phyloP scores from a whole-genome alignment of 2,797 vertebrate species.

The Crypturellus tataupa region DNA sequence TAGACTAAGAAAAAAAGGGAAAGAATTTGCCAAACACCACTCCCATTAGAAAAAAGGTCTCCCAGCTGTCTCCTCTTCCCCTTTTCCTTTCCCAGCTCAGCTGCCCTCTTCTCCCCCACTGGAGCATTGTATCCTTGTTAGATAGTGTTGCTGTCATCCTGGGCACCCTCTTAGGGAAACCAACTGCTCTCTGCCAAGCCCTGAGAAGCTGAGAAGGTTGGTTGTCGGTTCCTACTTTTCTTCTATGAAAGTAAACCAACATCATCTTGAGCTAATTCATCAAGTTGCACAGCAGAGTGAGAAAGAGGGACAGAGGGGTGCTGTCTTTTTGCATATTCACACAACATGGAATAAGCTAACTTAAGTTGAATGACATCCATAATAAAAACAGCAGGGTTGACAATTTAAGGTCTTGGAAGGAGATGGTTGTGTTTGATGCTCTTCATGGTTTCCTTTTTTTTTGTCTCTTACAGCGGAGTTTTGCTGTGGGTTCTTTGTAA shows the following conservation, averaged over 20 bases:
- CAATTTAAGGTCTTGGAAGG: not conserved
- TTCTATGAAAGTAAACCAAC: not conserved
- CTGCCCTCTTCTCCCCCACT: not conserved
- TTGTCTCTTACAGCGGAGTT: conserved; percentile 81
- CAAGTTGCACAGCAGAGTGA: not conserved
- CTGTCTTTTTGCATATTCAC: not conserved
- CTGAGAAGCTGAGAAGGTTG: not conserved
- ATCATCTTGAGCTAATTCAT: not conserved
- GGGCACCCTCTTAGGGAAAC: not conserved
- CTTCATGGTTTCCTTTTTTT: not conserved
- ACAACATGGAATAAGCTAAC: not conserved
- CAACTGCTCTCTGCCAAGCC: not conserved
- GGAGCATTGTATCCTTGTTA: not conserved
- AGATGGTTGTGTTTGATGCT: not conserved
- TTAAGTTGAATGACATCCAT: not conserved
- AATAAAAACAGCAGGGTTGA: not conserved
- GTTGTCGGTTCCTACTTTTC: not conserved
- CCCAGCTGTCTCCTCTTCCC: not conserved
- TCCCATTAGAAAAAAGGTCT: not conserved
- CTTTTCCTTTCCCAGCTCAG: not conserved
- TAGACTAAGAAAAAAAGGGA: not conserved
- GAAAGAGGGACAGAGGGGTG: not conserved
- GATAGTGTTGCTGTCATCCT: not conserved
- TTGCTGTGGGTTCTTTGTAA: conserved; percentile 81
- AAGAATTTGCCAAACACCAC: not conserved